These are phyloP conservation scores for Serranus cabrilla DNA, from an alignment of 2,797 vertebrate species.

Conservation along the genomic window DNA sequence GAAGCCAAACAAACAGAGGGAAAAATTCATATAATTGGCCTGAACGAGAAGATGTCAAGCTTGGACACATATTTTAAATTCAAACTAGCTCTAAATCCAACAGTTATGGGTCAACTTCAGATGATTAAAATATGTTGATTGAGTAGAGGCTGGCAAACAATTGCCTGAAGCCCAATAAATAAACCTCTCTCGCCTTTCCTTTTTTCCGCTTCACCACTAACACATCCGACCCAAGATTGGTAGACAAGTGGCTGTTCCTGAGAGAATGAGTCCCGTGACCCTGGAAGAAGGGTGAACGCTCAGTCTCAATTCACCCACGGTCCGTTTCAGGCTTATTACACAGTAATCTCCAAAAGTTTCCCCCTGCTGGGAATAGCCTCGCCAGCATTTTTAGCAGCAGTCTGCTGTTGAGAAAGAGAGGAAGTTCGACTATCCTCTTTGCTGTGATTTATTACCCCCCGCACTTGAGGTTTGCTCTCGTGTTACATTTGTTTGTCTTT, in stretches of 20 bases:
- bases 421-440: slow-evolving; percentile 65
- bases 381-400: slow-evolving; percentile 70
- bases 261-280: slow-evolving; percentile 74
- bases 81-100: slow-evolving; percentile 46
- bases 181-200: slow-evolving; percentile 26
- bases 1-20: background rate
- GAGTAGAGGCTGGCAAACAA: slow-evolving; percentile 44
- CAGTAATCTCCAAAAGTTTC: slow-evolving; percentile 80
- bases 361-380: slow-evolving; percentile 73
- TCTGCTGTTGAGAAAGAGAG: slow-evolving; percentile 44
- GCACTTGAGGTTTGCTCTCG: slow-evolving; percentile 43
- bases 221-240: slow-evolving; percentile 57
- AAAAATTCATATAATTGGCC: background rate
- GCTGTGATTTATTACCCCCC: slow-evolving; percentile 75
- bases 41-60: background rate
- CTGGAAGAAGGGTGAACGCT: slow-evolving; percentile 75
- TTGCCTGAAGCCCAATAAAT: slow-evolving; percentile 25
- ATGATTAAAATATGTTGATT: slow-evolving; percentile 51
- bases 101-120: slow-evolving; percentile 22
- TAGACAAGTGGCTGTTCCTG: slow-evolving; percentile 62
- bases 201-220: slow-evolving; percentile 46
- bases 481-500: slow-evolving; percentile 71
- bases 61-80: slow-evolving; percentile 10
- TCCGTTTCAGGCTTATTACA: slow-evolving; percentile 77
- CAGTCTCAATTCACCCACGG: slow-evolving; percentile 78